These are phyloP conservation scores for Cistogaster globosa DNA, from an alignment of 2,888 invertebrate genomes.

Conservation along the genomic window DNA sequence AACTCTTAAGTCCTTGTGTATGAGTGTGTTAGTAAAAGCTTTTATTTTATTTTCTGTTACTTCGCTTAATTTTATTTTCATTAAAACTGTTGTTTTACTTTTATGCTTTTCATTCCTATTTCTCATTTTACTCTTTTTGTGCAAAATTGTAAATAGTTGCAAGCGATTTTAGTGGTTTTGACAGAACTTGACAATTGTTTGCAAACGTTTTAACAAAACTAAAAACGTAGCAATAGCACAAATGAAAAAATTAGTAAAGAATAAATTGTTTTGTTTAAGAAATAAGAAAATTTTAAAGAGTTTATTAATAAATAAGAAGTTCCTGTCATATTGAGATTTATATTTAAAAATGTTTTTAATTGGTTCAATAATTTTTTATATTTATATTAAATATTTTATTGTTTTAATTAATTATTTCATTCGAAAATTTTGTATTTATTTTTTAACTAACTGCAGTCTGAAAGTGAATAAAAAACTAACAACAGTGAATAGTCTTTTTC, in stretches of 20 bases:
- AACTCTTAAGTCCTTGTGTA: constrained; percentile 9
- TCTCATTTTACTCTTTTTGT: constrained; percentile 25
- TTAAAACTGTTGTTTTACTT: constrained; percentile 22
- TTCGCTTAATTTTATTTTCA: constrained; percentile 47
- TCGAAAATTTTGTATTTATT: too few species aligned
- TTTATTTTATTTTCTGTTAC: constrained; percentile 16
- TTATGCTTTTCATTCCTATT: not conserved
- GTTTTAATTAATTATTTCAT: too few species aligned
- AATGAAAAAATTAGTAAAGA: not conserved
- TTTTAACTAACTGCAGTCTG: too few species aligned
- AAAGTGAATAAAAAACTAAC: too few species aligned
- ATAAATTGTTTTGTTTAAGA: not conserved
- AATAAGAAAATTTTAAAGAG: not conserved
- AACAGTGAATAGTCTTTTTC: too few species aligned
- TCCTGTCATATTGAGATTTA: too few species aligned
- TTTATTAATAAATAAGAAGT: not conserved
- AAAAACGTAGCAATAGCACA: not conserved
- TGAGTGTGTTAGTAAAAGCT: constrained; percentile 31
- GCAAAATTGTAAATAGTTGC: constrained; percentile 54
- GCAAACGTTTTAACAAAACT: constrained; percentile 31
- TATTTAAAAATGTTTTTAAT: too few species aligned
- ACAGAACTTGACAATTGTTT: constrained; percentile 68
- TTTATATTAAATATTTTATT: too few species aligned
- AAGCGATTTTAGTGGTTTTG: constrained; percentile 66
- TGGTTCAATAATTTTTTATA: too few species aligned